A percentile compares a stretch with the other conserved stretches of the same genome.
These are phyloP conservation scores for Limenitis camilla DNA, from an alignment of 2,888 invertebrate species.

Conservation along the genomic window DNA sequence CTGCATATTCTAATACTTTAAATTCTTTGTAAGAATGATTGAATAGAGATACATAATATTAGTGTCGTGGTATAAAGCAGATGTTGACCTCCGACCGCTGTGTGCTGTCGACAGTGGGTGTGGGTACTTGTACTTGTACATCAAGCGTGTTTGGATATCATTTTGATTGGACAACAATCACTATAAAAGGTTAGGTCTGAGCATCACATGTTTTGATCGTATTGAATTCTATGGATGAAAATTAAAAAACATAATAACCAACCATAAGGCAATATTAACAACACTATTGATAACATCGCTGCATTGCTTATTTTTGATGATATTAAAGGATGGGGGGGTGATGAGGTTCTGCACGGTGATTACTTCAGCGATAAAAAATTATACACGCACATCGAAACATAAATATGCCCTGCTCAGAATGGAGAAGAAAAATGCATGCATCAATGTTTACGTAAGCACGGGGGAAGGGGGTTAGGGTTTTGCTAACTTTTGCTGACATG, in stretches of 20 bases:
- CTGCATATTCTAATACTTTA: not conserved
- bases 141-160: conserved; percentile 35
- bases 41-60: conserved; percentile 72
- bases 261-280: too few species aligned
- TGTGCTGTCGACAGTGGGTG: conserved; percentile 39
- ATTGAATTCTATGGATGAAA: not conserved
- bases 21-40: conserved; percentile 43
- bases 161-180: conserved; percentile 22
- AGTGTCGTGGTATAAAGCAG: conserved; percentile 55
- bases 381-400: too few species aligned
- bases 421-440: too few species aligned
- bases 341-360: too few species aligned
- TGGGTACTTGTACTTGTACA: conserved; percentile 28
- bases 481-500: too few species aligned
- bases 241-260: not conserved
- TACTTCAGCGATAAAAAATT: too few species aligned
- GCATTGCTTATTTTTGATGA: too few species aligned
- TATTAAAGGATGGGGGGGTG: too few species aligned
- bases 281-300: too few species aligned
- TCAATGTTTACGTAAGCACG: too few species aligned
- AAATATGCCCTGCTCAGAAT: too few species aligned
- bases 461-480: too few species aligned
- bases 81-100: conserved; percentile 54
- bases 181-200: conserved; percentile 19
- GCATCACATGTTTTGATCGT: conserved; percentile 33